These are phyloP conservation scores for Drosophila aff. DNA, from an alignment of 1,140 invertebrate genomes.

Conservation along the genomic window DNA sequence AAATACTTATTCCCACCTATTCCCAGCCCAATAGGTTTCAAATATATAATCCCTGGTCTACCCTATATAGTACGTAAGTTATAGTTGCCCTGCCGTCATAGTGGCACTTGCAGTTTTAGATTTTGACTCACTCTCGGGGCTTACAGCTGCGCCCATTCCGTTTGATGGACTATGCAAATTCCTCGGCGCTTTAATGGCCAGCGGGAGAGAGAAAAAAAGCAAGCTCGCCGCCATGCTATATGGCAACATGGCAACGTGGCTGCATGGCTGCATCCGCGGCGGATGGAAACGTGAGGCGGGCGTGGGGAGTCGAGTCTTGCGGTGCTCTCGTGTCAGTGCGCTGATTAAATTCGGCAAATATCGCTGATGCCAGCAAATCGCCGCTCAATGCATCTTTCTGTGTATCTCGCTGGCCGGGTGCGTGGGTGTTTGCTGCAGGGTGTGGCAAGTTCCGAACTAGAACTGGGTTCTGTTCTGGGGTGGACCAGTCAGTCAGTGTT, in stretches of 20 bases:
- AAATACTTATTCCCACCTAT: too few species aligned
- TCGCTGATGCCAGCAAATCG: conserved; percentile 78
- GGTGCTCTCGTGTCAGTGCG: conserved; percentile 59
- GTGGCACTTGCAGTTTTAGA: conserved; percentile 9
- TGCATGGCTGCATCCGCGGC: conserved; percentile 5
- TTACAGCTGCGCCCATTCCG: conserved; percentile 18
- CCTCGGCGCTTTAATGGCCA: conserved; percentile 29
- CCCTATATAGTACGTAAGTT: background rate
- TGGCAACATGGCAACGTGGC: conserved; percentile 23
- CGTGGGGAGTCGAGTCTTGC: conserved; percentile 32
- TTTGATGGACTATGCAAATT: conserved; percentile 34
- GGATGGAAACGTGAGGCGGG: conserved; percentile 35
- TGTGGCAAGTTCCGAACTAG: conserved; percentile 37
- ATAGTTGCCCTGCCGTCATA: background rate
- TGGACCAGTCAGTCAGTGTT: background rate
- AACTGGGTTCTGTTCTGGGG: conserved; percentile 7
- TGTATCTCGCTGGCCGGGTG: background rate
- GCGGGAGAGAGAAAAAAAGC: background rate
- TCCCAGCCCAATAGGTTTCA: background rate
- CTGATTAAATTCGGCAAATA: conserved; percentile 83
- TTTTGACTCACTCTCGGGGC: background rate
- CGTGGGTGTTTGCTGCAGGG: conserved; percentile 25
- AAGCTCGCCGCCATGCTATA: conserved; percentile 1
- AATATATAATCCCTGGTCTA: background rate
- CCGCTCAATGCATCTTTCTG: conserved; percentile 60